Conservation (phyloP, 2,797 vertebrate genomes). For the Heterohyrax brucei region DNA sequence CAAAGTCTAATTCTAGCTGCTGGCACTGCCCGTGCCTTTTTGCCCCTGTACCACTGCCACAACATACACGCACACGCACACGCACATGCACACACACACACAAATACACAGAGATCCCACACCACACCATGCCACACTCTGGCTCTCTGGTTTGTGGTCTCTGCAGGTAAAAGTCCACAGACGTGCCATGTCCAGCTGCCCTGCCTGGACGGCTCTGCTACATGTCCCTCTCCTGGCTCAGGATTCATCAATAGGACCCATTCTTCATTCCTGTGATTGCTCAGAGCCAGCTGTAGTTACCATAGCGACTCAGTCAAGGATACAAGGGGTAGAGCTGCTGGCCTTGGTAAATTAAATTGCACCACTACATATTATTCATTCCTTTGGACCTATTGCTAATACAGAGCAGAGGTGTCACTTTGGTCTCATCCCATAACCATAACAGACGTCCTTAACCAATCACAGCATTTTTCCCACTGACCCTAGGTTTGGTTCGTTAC, state of each 20-base stretch:
- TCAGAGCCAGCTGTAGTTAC: constrained; percentile 55
- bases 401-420: neutral
- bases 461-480: constrained; percentile 13
- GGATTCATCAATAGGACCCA: constrained; percentile 85
- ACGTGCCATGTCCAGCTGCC: constrained; percentile 67
- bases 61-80: neutral
- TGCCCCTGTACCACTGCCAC: neutral
- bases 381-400: constrained; percentile 34
- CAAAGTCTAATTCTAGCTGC: constrained; percentile 41
- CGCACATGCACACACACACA: neutral
- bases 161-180: constrained; percentile 61
- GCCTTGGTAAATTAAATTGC: constrained; percentile 61
- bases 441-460: neutral
- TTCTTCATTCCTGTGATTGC: constrained; percentile 85
- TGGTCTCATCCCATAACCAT: neutral
- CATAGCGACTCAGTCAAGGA: constrained; percentile 48
- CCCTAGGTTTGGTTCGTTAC: neutral
- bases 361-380: constrained; percentile 68
- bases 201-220: constrained; percentile 65
- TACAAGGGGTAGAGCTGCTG: constrained; percentile 24
- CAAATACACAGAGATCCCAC: neutral
- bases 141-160: constrained; percentile 13
- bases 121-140: neutral
- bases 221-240: constrained; percentile 29
- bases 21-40: neutral